Evolutionary conservation across 1,140 invertebrate species (phyloP).

Genomic region (Anastrepha ludens): DNA sequence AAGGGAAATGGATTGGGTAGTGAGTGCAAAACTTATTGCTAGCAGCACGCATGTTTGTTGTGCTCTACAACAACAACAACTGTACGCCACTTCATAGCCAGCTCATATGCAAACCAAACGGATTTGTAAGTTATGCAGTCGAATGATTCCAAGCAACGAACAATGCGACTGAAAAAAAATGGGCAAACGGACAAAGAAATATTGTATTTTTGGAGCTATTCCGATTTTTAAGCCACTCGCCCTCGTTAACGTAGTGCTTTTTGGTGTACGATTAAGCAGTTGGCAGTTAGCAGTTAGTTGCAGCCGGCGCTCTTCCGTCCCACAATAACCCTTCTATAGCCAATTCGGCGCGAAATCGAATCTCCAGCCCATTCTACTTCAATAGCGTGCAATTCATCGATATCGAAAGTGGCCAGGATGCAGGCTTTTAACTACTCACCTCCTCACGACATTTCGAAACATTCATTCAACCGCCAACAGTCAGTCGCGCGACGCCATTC

Average conservation of each 20-base stretch:
- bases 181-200: conserved; percentile 8
- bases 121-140: conserved; percentile 74
- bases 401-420: conserved; percentile 27
- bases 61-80: neutral
- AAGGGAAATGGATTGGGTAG: neutral
- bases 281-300: conserved; percentile 55
- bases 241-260: conserved; percentile 63
- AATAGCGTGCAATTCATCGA: conserved; percentile 40
- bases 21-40: neutral
- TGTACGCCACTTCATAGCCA: neutral
- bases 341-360: neutral
- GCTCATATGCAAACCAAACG: conserved; percentile 60
- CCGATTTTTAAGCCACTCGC: conserved; percentile 26
- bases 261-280: conserved; percentile 68
- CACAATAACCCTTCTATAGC: neutral
- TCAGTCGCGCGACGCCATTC: neutral
- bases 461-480: neutral
- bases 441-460: conserved; percentile 18
- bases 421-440: conserved; percentile 32
- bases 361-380: neutral
- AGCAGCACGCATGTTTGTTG: conserved; percentile 41
- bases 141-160: conserved; percentile 63
- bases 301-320: conserved; percentile 6
- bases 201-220: conserved; percentile 43
- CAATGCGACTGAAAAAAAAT: conserved; percentile 1